Evolutionary conservation across 2,113 vertebrate genomes (phyloP).

Genomic region (Chaetorhynchus papuensis): DNA sequence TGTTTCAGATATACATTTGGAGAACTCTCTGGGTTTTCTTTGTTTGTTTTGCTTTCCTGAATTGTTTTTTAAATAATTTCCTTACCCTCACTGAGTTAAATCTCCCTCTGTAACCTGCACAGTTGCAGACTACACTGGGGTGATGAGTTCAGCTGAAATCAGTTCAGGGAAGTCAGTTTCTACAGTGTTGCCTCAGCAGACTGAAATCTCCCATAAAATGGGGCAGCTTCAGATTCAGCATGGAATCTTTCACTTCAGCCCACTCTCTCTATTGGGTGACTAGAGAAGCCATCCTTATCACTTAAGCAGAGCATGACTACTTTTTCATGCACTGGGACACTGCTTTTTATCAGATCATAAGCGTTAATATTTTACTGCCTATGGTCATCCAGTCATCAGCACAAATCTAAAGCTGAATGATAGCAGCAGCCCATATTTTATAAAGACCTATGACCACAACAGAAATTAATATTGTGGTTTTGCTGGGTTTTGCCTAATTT

Average conservation of each 20-base stretch:
- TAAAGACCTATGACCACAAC: background rate
- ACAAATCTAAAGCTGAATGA: background rate
- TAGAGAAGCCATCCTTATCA: background rate
- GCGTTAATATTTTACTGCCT: background rate
- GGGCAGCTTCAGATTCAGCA: background rate
- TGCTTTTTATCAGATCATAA: background rate
- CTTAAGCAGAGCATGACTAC: background rate
- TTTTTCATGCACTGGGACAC: background rate
- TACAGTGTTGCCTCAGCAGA: background rate
- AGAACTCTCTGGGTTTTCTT: background rate
- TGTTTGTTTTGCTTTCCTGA: background rate
- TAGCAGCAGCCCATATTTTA: background rate
- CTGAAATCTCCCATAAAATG: background rate
- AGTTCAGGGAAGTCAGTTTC: background rate
- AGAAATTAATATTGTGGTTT: background rate
- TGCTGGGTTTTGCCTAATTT: background rate
- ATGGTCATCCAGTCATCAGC: background rate
- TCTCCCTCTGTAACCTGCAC: background rate
- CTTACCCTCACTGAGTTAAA: background rate
- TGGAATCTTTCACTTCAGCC: background rate
- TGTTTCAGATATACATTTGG: background rate
- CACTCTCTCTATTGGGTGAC: background rate
- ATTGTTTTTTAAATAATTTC: background rate
- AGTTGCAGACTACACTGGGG: background rate
- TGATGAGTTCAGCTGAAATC: background rate